Percentiles rank a stretch among this genome's conserved stretches.
These are phyloP conservation scores for Drosophila yooni DNA, from an alignment of 2,888 invertebrate species.

Conservation along the genomic window DNA sequence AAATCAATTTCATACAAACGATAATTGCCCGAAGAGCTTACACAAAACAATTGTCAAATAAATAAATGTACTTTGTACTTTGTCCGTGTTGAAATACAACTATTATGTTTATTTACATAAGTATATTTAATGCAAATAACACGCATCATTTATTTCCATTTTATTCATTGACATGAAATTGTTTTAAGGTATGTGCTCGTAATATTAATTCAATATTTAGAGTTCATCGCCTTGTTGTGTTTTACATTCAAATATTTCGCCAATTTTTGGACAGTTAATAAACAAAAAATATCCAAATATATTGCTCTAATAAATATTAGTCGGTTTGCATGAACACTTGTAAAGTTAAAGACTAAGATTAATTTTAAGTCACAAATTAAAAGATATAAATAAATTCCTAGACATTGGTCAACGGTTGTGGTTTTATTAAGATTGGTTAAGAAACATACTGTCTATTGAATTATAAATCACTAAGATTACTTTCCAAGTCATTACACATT, in stretches of 20 bases:
- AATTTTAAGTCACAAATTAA: background rate
- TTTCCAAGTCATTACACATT: background rate
- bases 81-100: background rate
- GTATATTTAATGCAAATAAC: background rate
- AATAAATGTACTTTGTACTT: background rate
- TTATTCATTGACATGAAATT: background rate
- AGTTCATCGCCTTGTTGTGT: background rate
- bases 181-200: background rate
- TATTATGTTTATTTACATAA: background rate
- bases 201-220: background rate
- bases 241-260: background rate
- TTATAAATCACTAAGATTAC: background rate
- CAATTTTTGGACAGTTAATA: background rate
- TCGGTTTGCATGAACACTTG: background rate
- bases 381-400: background rate
- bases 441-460: background rate
- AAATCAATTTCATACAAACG: background rate
- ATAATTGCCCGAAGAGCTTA: background rate
- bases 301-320: background rate
- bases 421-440: background rate
- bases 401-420: background rate
- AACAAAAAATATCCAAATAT: background rate
- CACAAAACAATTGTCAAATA: background rate
- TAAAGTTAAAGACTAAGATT: background rate
- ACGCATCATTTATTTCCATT: background rate